These are phyloP conservation scores for Chiloscyllium plagiosum DNA, from an alignment of 2,113 vertebrate genomes.

Conservation along the genomic window DNA sequence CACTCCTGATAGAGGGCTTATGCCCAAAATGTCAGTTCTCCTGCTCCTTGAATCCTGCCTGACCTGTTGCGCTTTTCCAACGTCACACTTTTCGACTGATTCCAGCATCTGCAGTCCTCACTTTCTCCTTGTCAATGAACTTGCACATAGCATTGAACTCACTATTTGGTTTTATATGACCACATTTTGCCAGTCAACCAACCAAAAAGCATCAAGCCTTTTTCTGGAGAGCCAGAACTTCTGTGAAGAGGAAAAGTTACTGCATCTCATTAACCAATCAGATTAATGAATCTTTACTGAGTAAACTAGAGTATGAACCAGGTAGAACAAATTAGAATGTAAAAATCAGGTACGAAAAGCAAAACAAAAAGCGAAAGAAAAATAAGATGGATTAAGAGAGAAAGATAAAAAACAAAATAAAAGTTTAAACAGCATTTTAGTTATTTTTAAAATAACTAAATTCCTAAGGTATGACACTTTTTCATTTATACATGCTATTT, in stretches of 20 bases:
- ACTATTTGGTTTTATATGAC: neutral
- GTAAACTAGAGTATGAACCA: neutral
- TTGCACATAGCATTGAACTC: neutral
- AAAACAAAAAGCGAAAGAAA: neutral
- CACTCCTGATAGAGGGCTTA: too few species aligned
- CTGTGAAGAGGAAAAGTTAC: neutral
- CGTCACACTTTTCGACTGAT: too few species aligned
- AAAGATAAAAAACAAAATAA: neutral
- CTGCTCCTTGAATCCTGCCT: too few species aligned
- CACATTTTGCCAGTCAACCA: neutral
- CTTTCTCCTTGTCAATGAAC: neutral
- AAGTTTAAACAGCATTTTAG: neutral
- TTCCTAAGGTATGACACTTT: neutral
- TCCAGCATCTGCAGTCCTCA: too few species aligned
- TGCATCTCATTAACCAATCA: neutral
- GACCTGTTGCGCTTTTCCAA: too few species aligned
- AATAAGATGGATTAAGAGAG: neutral
- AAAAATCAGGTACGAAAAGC: neutral
- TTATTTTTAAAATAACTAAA: neutral
- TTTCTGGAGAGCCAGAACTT: neutral
- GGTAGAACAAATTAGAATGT: neutral
- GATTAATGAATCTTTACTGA: neutral
- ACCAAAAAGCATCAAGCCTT: neutral
- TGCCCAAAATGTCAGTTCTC: too few species aligned
- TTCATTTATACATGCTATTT: neutral